These are phyloP conservation scores for Zhuqinia jingwanae DNA, from an alignment of 2,888 invertebrate species.

Conservation along the genomic window DNA sequence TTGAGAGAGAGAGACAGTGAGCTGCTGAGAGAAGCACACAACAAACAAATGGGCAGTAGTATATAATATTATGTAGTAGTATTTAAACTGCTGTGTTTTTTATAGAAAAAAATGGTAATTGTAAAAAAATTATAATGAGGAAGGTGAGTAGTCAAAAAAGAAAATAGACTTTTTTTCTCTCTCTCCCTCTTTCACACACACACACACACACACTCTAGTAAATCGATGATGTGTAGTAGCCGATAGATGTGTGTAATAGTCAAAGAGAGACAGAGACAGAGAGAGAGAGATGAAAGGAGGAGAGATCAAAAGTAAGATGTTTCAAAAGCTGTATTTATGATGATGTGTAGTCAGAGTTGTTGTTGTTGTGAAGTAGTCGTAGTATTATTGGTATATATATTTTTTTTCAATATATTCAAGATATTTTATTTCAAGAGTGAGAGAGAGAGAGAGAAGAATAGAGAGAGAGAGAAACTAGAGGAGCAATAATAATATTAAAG, in stretches of 20 bases:
- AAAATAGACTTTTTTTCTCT: background rate
- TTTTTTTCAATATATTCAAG: background rate
- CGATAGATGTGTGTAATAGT: too few relatives aligned
- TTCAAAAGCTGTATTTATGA: background rate
- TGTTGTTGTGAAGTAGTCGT: background rate
- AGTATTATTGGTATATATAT: background rate
- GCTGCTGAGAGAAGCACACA: background rate
- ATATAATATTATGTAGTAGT: background rate
- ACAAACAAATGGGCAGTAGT: background rate
- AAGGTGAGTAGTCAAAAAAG: background rate
- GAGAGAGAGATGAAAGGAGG: background rate
- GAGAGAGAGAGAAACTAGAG: constrained; percentile 17
- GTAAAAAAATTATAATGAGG: too few relatives aligned
- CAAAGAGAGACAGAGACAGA: background rate
- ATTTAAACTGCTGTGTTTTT: too few relatives aligned
- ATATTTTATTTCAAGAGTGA: too few relatives aligned
- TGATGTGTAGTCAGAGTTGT: constrained; percentile 13
- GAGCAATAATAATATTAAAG: constrained; percentile 36
- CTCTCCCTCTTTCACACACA: too few relatives aligned
- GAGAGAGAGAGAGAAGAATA: too few relatives aligned
- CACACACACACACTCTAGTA: too few relatives aligned
- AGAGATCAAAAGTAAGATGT: background rate
- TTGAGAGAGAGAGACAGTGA: too few relatives aligned
- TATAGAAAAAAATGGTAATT: background rate
- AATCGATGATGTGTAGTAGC: too few relatives aligned